phyloP scores from a whole-genome alignment of 37 sponge, comb jelly and placozoan species.

The Aphrocallistes beatrix region DNA sequence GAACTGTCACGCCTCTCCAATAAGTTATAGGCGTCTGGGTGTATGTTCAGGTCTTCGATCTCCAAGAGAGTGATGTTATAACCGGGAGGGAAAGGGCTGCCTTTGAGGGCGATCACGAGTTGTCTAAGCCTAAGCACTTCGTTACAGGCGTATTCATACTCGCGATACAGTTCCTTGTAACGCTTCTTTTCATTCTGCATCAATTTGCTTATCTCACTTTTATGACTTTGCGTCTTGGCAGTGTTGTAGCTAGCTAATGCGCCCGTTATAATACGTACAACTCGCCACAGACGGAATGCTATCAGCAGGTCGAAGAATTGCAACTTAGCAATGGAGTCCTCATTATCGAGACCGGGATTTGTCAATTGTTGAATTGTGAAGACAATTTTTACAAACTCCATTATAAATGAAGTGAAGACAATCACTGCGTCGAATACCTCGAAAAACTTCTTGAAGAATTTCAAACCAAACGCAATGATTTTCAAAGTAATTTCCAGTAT shows the following conservation, averaged over 20 bases:
- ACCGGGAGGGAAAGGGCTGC: not conserved
- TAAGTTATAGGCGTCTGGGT: not conserved
- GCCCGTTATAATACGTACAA: slow-evolving; percentile 5
- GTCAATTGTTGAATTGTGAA: not conserved
- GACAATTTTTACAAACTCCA: not conserved
- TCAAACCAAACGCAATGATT: not conserved
- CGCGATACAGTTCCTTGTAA: not conserved
- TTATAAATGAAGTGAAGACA: not conserved
- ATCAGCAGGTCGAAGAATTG: not conserved
- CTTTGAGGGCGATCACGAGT: not conserved
- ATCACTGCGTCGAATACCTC: not conserved
- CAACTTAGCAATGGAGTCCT: not conserved
- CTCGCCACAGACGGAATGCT: slow-evolving; percentile 3
- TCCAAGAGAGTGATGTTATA: not conserved
- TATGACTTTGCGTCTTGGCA: not conserved
- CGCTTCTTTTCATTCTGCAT: not conserved
- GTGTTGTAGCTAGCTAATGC: slow-evolving; percentile 17
- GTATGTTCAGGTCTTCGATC: not conserved
- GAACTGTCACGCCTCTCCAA: not conserved
- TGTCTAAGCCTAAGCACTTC: not conserved
- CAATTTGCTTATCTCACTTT: not conserved
- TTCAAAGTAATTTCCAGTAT: not conserved
- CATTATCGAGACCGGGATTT: not conserved
- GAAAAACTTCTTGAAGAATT: slow-evolving; percentile 13
- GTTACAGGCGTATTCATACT: not conserved